These are phyloP conservation scores for Pangasius larnaudii DNA, from an alignment of 2,797 vertebrate genomes.

Conservation along the genomic window DNA sequence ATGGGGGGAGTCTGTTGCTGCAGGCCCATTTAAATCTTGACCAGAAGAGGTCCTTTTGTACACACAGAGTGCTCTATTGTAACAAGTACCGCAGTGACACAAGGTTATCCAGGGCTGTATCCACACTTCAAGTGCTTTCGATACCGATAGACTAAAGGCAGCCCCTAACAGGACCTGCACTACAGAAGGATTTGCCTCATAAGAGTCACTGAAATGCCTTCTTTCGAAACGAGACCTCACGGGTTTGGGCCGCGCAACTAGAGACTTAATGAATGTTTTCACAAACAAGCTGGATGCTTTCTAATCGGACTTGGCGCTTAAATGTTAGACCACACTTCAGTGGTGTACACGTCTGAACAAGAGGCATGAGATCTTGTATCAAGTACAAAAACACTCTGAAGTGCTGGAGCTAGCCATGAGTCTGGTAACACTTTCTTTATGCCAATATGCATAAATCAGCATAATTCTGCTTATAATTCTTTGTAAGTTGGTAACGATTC, in stretches of 20 bases:
- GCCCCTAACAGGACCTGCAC: conserved; percentile 51
- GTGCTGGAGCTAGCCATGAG: neutral
- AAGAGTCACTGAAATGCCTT: conserved; percentile 45
- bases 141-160: conserved; percentile 59
- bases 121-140: conserved; percentile 59
- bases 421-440: neutral
- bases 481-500: neutral
- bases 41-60: conserved; percentile 66
- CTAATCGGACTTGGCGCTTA: neutral
- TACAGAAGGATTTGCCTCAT: conserved; percentile 44
- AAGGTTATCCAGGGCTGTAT: conserved; percentile 65
- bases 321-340: conserved; percentile 11
- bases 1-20: conserved; percentile 62
- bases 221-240: conserved; percentile 34
- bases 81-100: conserved; percentile 66
- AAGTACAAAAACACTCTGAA: conserved; percentile 14
- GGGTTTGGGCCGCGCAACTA: conserved; percentile 22
- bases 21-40: conserved; percentile 66
- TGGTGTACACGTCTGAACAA: neutral
- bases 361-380: neutral
- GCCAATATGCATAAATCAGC: neutral
- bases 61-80: conserved; percentile 70
- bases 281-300: conserved; percentile 6
- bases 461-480: neutral
- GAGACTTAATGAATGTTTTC: conserved; percentile 24